Evolutionary conservation across 1,140 invertebrate genomes (phyloP).

Genomic region (Schlechtendalia chinensis): DNA sequence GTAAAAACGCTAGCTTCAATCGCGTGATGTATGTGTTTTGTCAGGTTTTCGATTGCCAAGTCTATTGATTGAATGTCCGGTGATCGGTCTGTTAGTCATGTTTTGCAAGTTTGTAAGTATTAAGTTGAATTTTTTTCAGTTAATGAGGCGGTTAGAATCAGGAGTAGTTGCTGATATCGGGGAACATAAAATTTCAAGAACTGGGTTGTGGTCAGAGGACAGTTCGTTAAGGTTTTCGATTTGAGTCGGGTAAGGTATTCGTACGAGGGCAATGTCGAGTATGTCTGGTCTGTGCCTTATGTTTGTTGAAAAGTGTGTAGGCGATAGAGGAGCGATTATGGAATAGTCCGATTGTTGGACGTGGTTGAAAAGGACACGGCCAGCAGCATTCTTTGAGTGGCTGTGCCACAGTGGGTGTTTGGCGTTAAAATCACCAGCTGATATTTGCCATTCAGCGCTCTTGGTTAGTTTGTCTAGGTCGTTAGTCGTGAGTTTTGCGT

Average conservation of each 20-base stretch:
- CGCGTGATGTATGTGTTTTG: neutral
- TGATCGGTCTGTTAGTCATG: neutral
- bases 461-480: no score
- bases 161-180: neutral
- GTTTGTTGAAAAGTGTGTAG: neutral
- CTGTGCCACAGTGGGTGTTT: no score
- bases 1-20: neutral
- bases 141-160: neutral
- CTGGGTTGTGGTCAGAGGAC: neutral
- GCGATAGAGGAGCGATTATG: neutral
- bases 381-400: no score
- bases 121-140: neutral
- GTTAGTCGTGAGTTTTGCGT: no score
- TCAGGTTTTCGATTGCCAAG: neutral
- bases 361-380: no score
- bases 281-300: neutral
- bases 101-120: neutral
- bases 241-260: neutral
- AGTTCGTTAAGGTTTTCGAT: neutral
- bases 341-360: no score
- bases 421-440: no score
- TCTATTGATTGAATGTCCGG: neutral
- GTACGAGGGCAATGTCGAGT: neutral
- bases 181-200: neutral
- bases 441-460: no score